Base-by-base conservation (phyloP, 2,888 invertebrate genomes). In the Microctonus brassicae region DNA sequence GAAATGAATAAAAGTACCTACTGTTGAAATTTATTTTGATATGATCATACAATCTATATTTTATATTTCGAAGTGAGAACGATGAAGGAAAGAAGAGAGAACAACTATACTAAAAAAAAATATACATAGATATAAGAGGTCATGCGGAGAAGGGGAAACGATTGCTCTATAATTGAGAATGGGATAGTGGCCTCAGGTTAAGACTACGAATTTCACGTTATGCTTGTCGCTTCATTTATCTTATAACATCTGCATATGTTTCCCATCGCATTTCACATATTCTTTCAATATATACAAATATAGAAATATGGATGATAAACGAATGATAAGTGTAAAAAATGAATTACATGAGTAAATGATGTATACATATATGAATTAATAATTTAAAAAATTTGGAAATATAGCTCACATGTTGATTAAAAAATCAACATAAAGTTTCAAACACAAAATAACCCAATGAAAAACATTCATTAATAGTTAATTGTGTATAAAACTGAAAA, bases 151-250 rank as follows among this genome's bases (percentile, higher is more conserved):
- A 22, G 62, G 36, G 68, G 24, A 52, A 68, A 60, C 66, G 60
- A 58, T 69, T 64, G 72, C 69, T 68, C 73, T 66, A 70, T 71
- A 61, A 64, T 60, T 61, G 73, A 72, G 73, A 69, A 73, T 69
- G 76, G 75, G 75, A 78, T 90, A 90, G 88, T 90, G 90, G 79
- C 80, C 81, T 77, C 76, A 77, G 71, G 74, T 78, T 72, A 83
- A 73, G 83, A 74, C 80, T 79, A 83, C 81, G 78, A 83, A 88
- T 86, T 77, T 76, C 79, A 88, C 88, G 88, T 89, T 89, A 88
- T 53, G 13, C 26, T 33, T 33, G 17, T 34, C 33, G 13, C 33
- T 33, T 13, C 34, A 34, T 20, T 86, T 83, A 87, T 88, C 88
- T 88, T 86, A 87, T 17, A 9, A 88, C 88, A 87, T 88, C 86